These are phyloP conservation scores for Eurosta solidaginis DNA, from an alignment of 1,140 invertebrate species.

Conservation along the genomic window DNA sequence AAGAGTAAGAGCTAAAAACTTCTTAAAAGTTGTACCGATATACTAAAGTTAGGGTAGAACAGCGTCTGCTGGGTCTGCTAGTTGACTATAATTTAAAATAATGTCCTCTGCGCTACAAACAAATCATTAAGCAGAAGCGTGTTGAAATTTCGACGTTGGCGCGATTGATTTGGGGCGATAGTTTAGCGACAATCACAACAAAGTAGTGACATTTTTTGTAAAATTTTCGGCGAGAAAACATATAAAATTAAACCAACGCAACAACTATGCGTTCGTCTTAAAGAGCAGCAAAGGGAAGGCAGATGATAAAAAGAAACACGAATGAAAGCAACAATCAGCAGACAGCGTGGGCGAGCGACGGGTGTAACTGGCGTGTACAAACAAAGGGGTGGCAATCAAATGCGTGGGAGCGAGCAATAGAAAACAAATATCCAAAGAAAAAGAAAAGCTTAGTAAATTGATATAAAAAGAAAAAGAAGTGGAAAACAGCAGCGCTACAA, in stretches of 20 bases:
- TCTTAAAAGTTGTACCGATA: too few species aligned
- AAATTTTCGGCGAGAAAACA: background rate
- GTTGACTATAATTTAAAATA: background rate
- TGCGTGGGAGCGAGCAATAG: background rate
- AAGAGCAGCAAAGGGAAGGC: too few species aligned
- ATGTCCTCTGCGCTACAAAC: background rate
- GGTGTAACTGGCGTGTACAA: background rate
- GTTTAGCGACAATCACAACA: background rate
- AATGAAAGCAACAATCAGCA: background rate
- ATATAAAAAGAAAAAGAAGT: background rate
- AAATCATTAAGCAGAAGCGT: background rate
- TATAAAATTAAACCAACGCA: background rate
- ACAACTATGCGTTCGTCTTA: background rate
- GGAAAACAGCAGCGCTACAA: background rate
- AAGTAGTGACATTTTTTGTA: background rate
- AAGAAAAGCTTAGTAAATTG: too few species aligned
- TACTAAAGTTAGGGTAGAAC: background rate
- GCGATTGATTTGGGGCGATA: background rate
- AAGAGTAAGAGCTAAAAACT: too few species aligned
- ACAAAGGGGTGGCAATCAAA: background rate
- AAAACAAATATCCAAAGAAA: background rate
- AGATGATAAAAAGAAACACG: background rate
- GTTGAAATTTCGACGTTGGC: conserved; percentile 1
- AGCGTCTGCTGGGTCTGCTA: background rate
- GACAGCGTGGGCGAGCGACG: background rate